Evolutionary conservation across 2,113 vertebrate species (phyloP).

Genomic region (Dolichallabes microphthalmus): DNA sequence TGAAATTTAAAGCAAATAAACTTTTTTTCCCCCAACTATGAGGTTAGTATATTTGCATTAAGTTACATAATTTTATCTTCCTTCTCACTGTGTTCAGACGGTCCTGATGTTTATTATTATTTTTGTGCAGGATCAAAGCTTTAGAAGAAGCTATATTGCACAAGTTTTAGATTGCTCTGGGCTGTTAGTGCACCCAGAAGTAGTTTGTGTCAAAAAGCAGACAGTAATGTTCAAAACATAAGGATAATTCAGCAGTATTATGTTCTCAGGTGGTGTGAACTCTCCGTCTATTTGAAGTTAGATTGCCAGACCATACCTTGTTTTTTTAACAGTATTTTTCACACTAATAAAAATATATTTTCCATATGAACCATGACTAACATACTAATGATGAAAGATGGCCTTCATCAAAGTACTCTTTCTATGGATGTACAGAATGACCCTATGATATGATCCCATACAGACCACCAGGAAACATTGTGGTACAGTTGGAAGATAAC

Average conservation of each 20-base stretch:
- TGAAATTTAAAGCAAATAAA: background rate
- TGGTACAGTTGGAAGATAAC: background rate
- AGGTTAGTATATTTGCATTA: background rate
- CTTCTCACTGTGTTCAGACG: background rate
- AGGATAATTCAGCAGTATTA: slow-evolving; percentile 24
- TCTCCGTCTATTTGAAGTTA: background rate
- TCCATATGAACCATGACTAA: background rate
- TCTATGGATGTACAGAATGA: background rate
- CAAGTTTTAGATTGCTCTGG: slow-evolving; percentile 3
- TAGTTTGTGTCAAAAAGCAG: slow-evolving; percentile 20
- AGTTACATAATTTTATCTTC: background rate
- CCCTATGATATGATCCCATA: background rate
- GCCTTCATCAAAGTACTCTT: background rate
- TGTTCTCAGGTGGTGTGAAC: background rate
- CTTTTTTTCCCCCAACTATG: background rate
- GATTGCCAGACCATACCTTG: background rate
- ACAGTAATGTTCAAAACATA: slow-evolving; percentile 12
- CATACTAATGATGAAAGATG: background rate
- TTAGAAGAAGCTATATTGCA: background rate
- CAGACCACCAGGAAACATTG: background rate
- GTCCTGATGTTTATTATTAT: background rate
- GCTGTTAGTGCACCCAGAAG: slow-evolving; percentile 25
- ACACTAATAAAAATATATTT: background rate
- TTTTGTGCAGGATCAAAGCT: background rate
- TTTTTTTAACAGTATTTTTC: background rate